A percentile compares a stretch with the other conserved stretches of the same genome.
Conservation (phyloP, 2,888 invertebrate species). For the Antitype chi region DNA sequence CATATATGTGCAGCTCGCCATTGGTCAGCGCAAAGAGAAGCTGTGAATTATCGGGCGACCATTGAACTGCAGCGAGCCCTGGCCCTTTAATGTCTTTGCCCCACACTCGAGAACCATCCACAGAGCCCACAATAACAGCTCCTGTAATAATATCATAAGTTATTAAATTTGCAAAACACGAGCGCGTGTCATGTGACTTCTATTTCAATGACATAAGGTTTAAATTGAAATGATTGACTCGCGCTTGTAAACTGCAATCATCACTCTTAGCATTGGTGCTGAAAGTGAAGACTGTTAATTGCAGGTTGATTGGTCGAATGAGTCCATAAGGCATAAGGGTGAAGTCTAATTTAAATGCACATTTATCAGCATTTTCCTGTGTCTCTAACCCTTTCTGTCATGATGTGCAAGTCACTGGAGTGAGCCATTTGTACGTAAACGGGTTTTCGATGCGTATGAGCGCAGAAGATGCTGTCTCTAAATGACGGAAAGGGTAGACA, state of each 20-base stretch:
- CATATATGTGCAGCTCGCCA: constrained; percentile 98
- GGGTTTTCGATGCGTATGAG: not conserved
- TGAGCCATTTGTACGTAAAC: not conserved
- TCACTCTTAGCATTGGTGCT: not conserved
- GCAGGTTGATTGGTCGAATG: not conserved
- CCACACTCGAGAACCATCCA: constrained; percentile 99
- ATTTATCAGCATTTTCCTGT: not conserved
- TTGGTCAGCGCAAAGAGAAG: constrained; percentile 97
- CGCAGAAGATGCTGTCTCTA: not conserved
- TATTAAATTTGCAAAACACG: not conserved
- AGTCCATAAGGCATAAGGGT: not conserved
- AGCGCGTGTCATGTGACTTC: not conserved
- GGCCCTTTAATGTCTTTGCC: constrained; percentile 98
- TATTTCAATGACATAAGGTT: not conserved
- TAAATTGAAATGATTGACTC: not conserved
- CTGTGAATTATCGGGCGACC: constrained; percentile 98
- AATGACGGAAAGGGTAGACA: not conserved
- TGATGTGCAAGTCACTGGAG: not conserved
- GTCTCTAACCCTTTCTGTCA: not conserved
- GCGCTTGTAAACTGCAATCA: not conserved
- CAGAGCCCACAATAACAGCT: constrained; percentile 98
- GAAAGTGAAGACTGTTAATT: no score
- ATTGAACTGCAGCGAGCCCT: constrained; percentile 96
- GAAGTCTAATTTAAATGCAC: not conserved
- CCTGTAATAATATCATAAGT: constrained; percentile 85